Conservation (phyloP, 2,113 vertebrate genomes). For the Tonatia bakeri region DNA sequence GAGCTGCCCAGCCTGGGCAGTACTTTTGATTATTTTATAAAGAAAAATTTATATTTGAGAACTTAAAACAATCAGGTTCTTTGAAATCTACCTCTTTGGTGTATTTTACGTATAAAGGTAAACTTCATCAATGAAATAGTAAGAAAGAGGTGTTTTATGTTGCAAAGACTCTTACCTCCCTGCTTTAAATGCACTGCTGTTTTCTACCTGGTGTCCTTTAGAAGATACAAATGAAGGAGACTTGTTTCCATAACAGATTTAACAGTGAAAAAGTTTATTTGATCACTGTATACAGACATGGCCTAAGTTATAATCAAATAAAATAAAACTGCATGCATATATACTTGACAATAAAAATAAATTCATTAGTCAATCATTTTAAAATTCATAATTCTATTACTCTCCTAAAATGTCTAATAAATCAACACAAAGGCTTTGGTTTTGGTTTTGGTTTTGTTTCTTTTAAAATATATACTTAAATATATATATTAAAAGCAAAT, state of each 20-base stretch:
- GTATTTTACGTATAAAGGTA: neutral
- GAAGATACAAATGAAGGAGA: conserved; percentile 29
- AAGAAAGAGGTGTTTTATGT: neutral
- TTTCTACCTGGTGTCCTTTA: neutral
- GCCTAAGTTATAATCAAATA: conserved; percentile 37
- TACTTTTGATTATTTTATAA: neutral
- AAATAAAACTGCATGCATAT: conserved; percentile 35
- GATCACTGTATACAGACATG: neutral
- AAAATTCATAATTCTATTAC: conserved; percentile 35
- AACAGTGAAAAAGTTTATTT: conserved; percentile 41
- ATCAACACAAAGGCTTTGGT: conserved; percentile 52
- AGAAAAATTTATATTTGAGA: conserved; percentile 7
- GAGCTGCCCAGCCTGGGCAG: neutral
- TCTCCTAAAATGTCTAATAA: conserved; percentile 35
- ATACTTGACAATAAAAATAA: conserved; percentile 39
- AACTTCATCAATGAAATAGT: neutral
- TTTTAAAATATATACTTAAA: conserved; percentile 51
- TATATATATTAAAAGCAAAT: conserved; percentile 41
- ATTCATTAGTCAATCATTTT: neutral
- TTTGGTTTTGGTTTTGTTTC: conserved; percentile 42
- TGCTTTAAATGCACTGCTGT: neutral
- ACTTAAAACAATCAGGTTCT: neutral
- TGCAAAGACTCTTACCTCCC: neutral
- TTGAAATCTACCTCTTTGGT: neutral
- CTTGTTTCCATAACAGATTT: neutral